These are phyloP conservation scores for Micromussa lordhowensis DNA, from an alignment of 92 coral and sea anemone genomes.

Conservation along the genomic window DNA sequence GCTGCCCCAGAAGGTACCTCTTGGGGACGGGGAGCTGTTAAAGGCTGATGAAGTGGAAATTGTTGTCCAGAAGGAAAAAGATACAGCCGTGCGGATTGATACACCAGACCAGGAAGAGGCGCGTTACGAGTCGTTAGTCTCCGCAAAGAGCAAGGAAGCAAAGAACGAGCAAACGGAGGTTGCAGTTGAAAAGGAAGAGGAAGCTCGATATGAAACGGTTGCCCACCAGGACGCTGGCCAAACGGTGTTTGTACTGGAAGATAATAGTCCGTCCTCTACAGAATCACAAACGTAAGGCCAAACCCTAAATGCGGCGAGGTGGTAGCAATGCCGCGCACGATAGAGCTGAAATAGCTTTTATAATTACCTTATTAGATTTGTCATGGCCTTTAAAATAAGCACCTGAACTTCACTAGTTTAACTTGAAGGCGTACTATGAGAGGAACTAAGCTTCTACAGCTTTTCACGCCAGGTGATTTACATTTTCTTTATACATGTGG, in stretches of 20 bases:
- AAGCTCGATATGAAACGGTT: neutral
- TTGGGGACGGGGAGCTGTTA: neutral
- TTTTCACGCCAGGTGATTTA: too few relatives aligned
- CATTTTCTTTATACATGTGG: too few relatives aligned
- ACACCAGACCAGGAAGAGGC: constrained; percentile 9
- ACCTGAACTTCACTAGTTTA: too few relatives aligned
- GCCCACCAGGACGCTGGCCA: neutral
- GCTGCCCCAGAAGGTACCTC: constrained; percentile 29
- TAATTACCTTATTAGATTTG: too few relatives aligned
- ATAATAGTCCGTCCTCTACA: neutral
- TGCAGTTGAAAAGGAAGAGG: neutral
- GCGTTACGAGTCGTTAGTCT: neutral
- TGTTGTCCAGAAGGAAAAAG: neutral
- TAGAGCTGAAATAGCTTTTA: neutral
- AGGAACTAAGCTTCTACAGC: too few relatives aligned
- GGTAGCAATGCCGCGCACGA: neutral
- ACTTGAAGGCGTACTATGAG: too few relatives aligned
- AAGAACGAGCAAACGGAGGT: neutral
- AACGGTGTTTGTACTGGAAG: constrained; percentile 17
- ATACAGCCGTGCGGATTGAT: too few relatives aligned
- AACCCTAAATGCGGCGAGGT: neutral
- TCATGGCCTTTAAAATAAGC: neutral
- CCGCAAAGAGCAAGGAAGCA: constrained; percentile 3
- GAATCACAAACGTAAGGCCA: neutral
- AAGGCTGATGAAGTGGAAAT: neutral